These are phyloP conservation scores for Ascidia mentula DNA, from an alignment of 23 tunicate species.

Conservation along the genomic window DNA sequence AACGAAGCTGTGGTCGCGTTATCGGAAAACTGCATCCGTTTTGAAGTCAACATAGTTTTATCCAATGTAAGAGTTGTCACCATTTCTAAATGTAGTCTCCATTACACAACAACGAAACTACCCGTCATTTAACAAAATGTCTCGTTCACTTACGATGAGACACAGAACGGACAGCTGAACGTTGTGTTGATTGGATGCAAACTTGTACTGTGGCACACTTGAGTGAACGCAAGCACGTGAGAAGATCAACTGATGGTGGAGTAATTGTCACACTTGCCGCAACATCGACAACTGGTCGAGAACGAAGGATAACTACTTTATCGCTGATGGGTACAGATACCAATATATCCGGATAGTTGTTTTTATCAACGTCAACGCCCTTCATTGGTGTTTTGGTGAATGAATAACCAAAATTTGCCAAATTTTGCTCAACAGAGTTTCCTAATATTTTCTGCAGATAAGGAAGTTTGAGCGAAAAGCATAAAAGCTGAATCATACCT, in stretches of 20 bases:
- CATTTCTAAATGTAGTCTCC: neutral
- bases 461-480: no score
- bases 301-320: slow-evolving; percentile 12
- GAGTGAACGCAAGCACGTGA: neutral
- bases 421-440: neutral
- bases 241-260: neutral
- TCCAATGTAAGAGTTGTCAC: neutral
- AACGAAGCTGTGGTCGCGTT: neutral
- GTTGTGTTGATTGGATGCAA: neutral
- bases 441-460: slow-evolving; percentile 15
- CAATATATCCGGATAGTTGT: slow-evolving; percentile 16
- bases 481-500: no score
- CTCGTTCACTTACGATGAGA: neutral
- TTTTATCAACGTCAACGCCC: slow-evolving; percentile 20
- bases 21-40: neutral
- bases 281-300: slow-evolving; percentile 16
- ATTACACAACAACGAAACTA: no score
- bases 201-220: neutral
- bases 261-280: neutral
- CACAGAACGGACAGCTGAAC: neutral
- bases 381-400: neutral
- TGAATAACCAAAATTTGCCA: slow-evolving; percentile 4
- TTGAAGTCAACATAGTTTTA: neutral
- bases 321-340: slow-evolving; percentile 36
- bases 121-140: neutral